Percentiles rank a stretch among this genome's conserved stretches.
phyloP scores from a whole-genome alignment of 64 coral and sea anemone species.

The Astreopora myriophthalma region DNA sequence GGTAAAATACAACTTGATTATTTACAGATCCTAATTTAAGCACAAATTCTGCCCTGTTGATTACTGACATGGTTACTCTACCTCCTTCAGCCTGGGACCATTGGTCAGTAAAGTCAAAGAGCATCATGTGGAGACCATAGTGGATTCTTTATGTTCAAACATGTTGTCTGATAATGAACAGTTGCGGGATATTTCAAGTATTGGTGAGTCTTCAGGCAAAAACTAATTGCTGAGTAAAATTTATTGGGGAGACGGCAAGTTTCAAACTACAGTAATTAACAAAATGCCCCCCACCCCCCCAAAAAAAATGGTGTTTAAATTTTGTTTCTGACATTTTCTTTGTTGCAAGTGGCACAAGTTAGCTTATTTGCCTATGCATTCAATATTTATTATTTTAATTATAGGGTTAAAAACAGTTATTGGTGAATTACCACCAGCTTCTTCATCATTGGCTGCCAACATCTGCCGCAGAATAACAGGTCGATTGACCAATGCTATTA shows the following conservation, averaged over 20 bases:
- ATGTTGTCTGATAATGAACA: slow-evolving; percentile 99
- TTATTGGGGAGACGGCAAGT: not conserved
- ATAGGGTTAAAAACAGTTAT: slow-evolving; percentile 96
- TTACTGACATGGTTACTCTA: not conserved
- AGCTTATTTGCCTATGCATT: too few relatives aligned
- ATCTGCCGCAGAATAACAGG: slow-evolving; percentile 97
- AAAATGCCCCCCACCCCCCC: too few relatives aligned
- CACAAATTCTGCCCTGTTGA: too few relatives aligned
- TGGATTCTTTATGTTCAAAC: slow-evolving; percentile 94
- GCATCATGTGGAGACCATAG: slow-evolving; percentile 97
- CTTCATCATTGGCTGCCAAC: slow-evolving; percentile 91
- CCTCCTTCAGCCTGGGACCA: slow-evolving; percentile 72
- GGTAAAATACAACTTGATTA: slow-evolving; percentile 15
- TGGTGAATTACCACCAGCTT: slow-evolving; percentile 96
- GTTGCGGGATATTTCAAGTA: slow-evolving; percentile 96
- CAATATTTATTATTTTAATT: too few relatives aligned
- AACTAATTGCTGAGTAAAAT: not conserved
- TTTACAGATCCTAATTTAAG: not conserved
- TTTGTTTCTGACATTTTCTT: too few relatives aligned
- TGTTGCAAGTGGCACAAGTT: not conserved
- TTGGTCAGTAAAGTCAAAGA: slow-evolving; percentile 97
- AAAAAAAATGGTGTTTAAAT: too few relatives aligned
- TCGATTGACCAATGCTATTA: slow-evolving; percentile 94
- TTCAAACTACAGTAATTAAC: too few relatives aligned
- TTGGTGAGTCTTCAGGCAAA: slow-evolving; percentile 62